Conservation (phyloP, 2,797 vertebrate genomes). For the Saguinus oedipus region DNA sequence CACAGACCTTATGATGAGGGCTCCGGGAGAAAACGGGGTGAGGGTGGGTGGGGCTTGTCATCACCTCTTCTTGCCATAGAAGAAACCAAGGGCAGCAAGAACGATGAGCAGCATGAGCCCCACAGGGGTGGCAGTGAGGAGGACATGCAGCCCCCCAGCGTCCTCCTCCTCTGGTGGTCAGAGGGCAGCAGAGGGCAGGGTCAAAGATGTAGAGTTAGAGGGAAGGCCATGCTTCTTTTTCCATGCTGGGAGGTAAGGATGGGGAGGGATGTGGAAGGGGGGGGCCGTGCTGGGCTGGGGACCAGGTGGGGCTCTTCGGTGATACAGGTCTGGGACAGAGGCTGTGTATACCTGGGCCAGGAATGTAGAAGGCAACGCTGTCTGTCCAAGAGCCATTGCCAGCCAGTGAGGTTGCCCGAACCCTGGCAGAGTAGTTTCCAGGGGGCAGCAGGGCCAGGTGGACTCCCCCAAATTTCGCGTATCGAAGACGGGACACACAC, state of each 20-base stretch:
- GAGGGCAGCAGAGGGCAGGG: not conserved
- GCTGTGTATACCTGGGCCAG: constrained; percentile 80
- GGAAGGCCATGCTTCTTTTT: not conserved
- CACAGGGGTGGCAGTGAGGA: constrained; percentile 83
- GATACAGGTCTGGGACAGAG: not conserved
- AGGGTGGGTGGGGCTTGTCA: not conserved
- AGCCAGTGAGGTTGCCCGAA: constrained; percentile 86
- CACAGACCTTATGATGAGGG: not conserved
- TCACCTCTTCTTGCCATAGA: constrained; percentile 86
- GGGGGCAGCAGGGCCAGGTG: constrained; percentile 85
- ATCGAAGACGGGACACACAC: constrained; percentile 86
- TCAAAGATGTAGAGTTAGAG: not conserved
- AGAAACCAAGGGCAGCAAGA: constrained; percentile 80
- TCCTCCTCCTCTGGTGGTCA: constrained; percentile 83
- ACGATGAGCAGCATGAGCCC: constrained; percentile 82
- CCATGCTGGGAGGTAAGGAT: too few relatives aligned
- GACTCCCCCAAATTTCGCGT: constrained; percentile 83
- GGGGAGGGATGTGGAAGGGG: not conserved
- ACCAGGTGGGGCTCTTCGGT: not conserved
- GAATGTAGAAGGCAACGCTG: constrained; percentile 84
- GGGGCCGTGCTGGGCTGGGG: not conserved
- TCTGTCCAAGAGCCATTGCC: constrained; percentile 88
- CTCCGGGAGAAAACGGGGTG: not conserved
- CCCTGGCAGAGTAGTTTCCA: constrained; percentile 86
- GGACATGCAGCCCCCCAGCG: constrained; percentile 76